Base-by-base conservation (phyloP, 53 echinoderm and acorn worm genomes). In the Zoroaster sp. region DNA sequence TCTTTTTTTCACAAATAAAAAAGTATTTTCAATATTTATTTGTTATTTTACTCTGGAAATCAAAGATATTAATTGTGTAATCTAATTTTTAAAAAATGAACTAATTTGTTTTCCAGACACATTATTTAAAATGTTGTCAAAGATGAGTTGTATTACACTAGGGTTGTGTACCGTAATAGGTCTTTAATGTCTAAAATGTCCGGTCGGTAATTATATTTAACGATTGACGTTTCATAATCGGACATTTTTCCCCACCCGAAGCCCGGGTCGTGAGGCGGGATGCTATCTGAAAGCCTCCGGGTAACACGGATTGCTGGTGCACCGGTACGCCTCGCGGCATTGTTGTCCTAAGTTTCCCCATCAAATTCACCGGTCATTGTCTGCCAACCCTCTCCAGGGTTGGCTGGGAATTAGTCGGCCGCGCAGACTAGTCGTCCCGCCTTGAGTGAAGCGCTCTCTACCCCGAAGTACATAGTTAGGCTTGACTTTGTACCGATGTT, bases 361-460 rank as follows among this genome's bases (percentile, higher is more conserved):
- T 82, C 82, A 82, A 82, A 82, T 82, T 68, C 82, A 82, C 68
- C 82, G 82, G 82, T 82, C 82, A 82, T 82, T 82, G 82, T 82
- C 82, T 82, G 82, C 82, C 35, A 66, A 68, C 82, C 82, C 68
- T 82, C 82, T 44, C 68, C 68, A 41, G 82, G 81, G 68, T 68
- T 82, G 82, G 82, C 42, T 82, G 82, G 82, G 82, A 82, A 82
- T 82, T 82, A 68, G 82, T 82, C 82, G 82, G 82, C 67, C 67
- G 68, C 40, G 82, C 82, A 66, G 82, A 82, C 82, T 82, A 82
- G 82, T 68, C 67, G 45, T 42, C 69, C 82, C 69, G 82, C 82
- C 82, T 82, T 30, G 66, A 43, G 67, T 66, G 82, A 20, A 13
- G 63, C 10, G 63, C 63, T 59, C 28, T 59, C 25, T 25, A 10